Conservation (phyloP, 2,797 vertebrate species). For the Amazona ochrocephala region DNA sequence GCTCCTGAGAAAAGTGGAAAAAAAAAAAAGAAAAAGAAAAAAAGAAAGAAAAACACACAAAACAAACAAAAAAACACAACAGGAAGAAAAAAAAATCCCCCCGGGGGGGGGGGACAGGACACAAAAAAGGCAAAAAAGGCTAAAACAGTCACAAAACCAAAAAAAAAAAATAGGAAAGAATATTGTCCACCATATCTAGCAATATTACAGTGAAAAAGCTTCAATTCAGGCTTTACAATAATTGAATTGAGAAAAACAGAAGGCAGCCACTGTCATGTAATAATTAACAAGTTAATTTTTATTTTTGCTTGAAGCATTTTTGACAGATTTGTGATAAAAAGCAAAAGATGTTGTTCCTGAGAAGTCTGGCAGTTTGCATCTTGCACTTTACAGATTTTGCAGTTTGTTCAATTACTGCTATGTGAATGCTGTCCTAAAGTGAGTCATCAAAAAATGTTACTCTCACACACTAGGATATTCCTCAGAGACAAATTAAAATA, state of each 20-base stretch:
- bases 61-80: too few species aligned
- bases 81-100: accelerated
- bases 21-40: too few species aligned
- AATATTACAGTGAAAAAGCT: not conserved
- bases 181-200: not conserved
- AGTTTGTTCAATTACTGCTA: not conserved
- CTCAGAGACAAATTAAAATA: not conserved
- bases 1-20: not conserved
- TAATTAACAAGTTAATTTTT: not conserved
- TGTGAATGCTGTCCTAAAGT: not conserved
- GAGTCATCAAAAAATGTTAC: not conserved
- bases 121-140: not conserved
- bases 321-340: not conserved
- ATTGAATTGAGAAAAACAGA: not conserved
- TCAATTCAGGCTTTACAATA: not conserved
- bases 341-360: not conserved
- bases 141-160: not conserved
- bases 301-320: not conserved
- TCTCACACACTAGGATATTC: not conserved
- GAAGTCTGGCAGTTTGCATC: not conserved
- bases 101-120: too few species aligned
- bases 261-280: not conserved
- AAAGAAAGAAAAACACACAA: too few species aligned
- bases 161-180: not conserved
- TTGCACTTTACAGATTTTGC: not conserved